Base-by-base conservation (phyloP, 92 coral and sea anemone genomes). In the Heteractis magnifica region DNA sequence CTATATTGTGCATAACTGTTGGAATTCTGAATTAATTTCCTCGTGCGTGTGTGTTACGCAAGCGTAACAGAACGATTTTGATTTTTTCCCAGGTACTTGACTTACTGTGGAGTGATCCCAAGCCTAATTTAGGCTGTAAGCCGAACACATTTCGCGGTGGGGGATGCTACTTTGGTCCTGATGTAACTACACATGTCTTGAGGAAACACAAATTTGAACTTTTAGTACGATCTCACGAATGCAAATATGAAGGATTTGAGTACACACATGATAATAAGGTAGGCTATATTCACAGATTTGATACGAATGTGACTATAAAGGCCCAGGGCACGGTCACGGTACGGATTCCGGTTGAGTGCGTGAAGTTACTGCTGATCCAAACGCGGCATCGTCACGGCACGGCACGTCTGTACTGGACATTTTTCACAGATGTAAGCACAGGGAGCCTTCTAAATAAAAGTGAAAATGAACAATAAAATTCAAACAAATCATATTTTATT, bases 101-200 rank as follows among this genome's bases (percentile, higher is more conserved):
- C 80, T 68, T 96, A 23, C 86, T 96, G 10, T 96, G 99, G 99
- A 96, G 99, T 76, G 99, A 96, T 71, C 99, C 99, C 34, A 89
- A 90, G 70, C 95, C 98, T 1, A 56, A 88, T 23, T 81, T 85
- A 58, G 99, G 99, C 62, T 96, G 99, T 76, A 92, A 86, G 72
- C 93, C 95, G 50, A 96, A 96, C 88, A 81, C 92, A 8, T 96
- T 91, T 86, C 89, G 99, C 51, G 99, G 99, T n/a, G 99, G 98
- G 1, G 99, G 99, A 0, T 96, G 99, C 70, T 96, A 96, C 82
- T 96, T 96, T 90, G 99, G 99, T 14, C 99, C 99, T 48, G 99
- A 96, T 75, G 88, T 95, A 56, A 95, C 98, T 56, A 81, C 87
- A 34, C 91, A 92, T 82, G 89, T 95, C 71, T 85, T 95, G 77